Evolutionary conservation across 1,140 invertebrate genomes (phyloP), one percentile per base, ranked within the genome.

Genomic region (Scaptodrosophila lebanonensis): DNA sequence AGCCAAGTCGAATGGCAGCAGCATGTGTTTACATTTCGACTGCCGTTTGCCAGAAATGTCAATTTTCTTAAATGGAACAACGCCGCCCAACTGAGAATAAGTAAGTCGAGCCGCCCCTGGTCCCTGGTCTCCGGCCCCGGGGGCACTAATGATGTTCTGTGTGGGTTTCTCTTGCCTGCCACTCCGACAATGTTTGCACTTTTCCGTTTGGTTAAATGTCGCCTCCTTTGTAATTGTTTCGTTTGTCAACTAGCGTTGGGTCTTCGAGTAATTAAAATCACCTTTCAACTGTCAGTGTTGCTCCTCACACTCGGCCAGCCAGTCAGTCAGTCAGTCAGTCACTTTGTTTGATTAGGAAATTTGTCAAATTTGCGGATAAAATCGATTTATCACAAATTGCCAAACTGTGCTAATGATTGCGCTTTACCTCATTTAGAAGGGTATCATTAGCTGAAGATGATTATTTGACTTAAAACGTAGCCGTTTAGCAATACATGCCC

Each of bases 211-310:
- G 70, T 73, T 84, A 84, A 84, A 75, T 75, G 72, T 60, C 62
- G 67, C 57, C 53, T 59, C 47, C 38, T 45, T 61, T 70, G 66
- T 82, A 79, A 79, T 79, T 79, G 75, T 79, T 66, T 51, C 59
- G 58, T 56, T 62, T 54, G 72, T 71, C 72, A 71, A 71, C 68
- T 82, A 64, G n/a, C n/a, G n/a, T n/a, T n/a, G n/a, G n/a, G n/a
- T n/a, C 59, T 70, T 43, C 36, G 43, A 75, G 79, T 84, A 84
- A 84, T 84, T 84, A 84, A 84, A 84, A 75, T 84, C 79, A 84
- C 79, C 79, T 84, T 84, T 84, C 69, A 77, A 61, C 66, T 68
- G 69, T 73, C 62, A 40, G 35, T 43, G 18, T 8, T 25, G 33
- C 33, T 39, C 27, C 18, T 56, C 12, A 22, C 38, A 1, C 17